Conservation (phyloP, 2,888 invertebrate species). For the Amblyteles armatorius region DNA sequence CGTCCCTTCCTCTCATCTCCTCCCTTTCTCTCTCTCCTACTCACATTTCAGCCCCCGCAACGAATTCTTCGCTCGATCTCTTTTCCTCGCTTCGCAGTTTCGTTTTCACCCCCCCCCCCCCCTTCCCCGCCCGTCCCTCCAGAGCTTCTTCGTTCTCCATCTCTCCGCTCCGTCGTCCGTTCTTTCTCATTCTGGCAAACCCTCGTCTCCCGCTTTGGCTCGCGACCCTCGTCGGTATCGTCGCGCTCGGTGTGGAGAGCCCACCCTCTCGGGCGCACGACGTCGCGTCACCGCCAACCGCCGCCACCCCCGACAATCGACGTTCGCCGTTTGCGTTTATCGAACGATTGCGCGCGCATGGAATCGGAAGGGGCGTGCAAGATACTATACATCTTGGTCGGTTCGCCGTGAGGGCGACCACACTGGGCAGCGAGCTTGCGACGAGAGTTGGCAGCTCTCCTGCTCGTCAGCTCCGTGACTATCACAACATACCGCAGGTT, state of each 20-base stretch:
- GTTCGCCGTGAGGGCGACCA: slow-evolving; percentile 73
- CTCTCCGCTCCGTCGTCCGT: slow-evolving; percentile 26
- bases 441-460: slow-evolving; percentile 73
- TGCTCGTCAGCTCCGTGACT: slow-evolving; percentile 55
- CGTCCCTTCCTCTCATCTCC: slow-evolving; percentile 27
- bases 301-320: slow-evolving; percentile 76
- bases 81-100: slow-evolving; percentile 16
- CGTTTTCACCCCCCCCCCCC: slow-evolving; percentile 39
- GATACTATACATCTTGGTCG: slow-evolving; percentile 64
- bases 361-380: slow-evolving; percentile 78
- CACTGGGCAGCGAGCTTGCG: slow-evolving; percentile 75
- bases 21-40: slow-evolving; percentile 48
- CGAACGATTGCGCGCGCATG: slow-evolving; percentile 84
- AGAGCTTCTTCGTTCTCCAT: slow-evolving; percentile 61
- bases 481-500: slow-evolving; percentile 48
- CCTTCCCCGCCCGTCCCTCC: slow-evolving; percentile 41
- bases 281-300: slow-evolving; percentile 55
- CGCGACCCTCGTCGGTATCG: slow-evolving; percentile 47
- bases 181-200: slow-evolving; percentile 38
- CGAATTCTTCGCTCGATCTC: slow-evolving; percentile 36
- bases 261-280: slow-evolving; percentile 48
- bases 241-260: slow-evolving; percentile 29
- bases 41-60: slow-evolving; percentile 3
- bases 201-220: slow-evolving; percentile 39
- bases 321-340: slow-evolving; percentile 82